Evolutionary conservation across 2,797 vertebrate genomes (phyloP).

Genomic region (Dipus sagitta): DNA sequence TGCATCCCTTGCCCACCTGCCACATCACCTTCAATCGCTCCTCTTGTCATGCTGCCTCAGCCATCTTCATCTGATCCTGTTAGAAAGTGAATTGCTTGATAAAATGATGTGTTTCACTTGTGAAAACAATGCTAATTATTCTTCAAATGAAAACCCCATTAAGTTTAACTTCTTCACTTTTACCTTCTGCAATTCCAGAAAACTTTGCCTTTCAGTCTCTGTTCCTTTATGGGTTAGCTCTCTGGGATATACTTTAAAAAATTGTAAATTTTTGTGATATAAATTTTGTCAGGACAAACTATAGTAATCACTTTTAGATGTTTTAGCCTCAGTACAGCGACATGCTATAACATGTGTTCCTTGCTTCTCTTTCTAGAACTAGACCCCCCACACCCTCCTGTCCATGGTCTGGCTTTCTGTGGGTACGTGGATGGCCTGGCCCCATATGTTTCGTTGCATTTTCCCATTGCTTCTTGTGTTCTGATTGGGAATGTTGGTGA

Average conservation of each 20-base stretch:
- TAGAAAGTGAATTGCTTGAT: constrained; percentile 29
- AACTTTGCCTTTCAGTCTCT: constrained; percentile 31
- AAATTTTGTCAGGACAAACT: not conserved
- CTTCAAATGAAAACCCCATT: constrained; percentile 27
- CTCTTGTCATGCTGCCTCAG: not conserved
- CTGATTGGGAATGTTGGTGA: constrained; percentile 66
- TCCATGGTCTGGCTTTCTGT: constrained; percentile 66
- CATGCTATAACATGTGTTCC: constrained; percentile 67
- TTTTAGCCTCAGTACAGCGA: constrained; percentile 12
- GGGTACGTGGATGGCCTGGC: constrained; percentile 68
- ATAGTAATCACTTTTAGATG: not conserved
- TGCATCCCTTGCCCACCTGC: not conserved
- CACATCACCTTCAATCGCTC: not conserved
- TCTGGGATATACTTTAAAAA: not conserved
- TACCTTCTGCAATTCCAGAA: not conserved
- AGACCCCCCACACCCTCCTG: constrained; percentile 20
- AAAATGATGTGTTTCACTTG: not conserved
- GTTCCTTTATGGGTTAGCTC: not conserved
- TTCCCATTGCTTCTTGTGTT: constrained; percentile 75
- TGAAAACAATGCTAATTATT: constrained; percentile 15
- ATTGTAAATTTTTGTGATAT: constrained; percentile 4
- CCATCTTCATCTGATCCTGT: not conserved
- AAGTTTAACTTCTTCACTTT: constrained; percentile 2
- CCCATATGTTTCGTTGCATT: constrained; percentile 65
- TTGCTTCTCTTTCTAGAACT: constrained; percentile 76